phyloP scores from a whole-genome alignment of 2,113 vertebrate species.

The Caracal caracal region DNA sequence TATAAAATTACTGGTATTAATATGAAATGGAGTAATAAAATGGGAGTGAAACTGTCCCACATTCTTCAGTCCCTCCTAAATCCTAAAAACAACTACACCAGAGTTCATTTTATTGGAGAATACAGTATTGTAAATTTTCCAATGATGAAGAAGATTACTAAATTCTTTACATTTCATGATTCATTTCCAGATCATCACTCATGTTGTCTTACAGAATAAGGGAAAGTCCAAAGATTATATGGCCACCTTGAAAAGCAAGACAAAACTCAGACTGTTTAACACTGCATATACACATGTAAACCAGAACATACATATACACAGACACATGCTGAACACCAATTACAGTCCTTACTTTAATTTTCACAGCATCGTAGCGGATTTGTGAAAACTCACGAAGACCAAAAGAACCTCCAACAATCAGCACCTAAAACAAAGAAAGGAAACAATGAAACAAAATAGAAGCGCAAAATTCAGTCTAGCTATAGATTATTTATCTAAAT shows the following conservation, averaged over 20 bases:
- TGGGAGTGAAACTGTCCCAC: not conserved
- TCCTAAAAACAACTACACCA: not conserved
- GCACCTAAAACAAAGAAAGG: slow-evolving; percentile 87
- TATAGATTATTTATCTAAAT: slow-evolving; percentile 43
- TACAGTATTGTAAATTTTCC: slow-evolving; percentile 13
- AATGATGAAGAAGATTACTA: not conserved
- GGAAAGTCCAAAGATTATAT: not conserved
- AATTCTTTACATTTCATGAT: slow-evolving; percentile 42
- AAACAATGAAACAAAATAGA: not conserved
- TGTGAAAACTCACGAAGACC: slow-evolving; percentile 95
- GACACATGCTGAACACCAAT: not conserved
- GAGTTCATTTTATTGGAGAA: not conserved
- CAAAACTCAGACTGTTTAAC: slow-evolving; percentile 11
- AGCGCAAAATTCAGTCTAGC: slow-evolving; percentile 42
- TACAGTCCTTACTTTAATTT: slow-evolving; percentile 87
- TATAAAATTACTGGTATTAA: not conserved
- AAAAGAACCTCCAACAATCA: slow-evolving; percentile 95
- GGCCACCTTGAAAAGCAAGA: not conserved
- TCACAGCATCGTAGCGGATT: slow-evolving; percentile 94
- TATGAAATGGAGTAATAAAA: slow-evolving; percentile 34
- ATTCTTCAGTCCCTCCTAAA: slow-evolving; percentile 40
- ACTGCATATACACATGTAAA: not conserved
- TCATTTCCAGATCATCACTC: not conserved
- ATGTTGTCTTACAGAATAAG: slow-evolving; percentile 34
- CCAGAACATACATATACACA: not conserved